These are phyloP conservation scores for Apodemus agrarius DNA, from an alignment of 2,797 vertebrate species.

Conservation along the genomic window DNA sequence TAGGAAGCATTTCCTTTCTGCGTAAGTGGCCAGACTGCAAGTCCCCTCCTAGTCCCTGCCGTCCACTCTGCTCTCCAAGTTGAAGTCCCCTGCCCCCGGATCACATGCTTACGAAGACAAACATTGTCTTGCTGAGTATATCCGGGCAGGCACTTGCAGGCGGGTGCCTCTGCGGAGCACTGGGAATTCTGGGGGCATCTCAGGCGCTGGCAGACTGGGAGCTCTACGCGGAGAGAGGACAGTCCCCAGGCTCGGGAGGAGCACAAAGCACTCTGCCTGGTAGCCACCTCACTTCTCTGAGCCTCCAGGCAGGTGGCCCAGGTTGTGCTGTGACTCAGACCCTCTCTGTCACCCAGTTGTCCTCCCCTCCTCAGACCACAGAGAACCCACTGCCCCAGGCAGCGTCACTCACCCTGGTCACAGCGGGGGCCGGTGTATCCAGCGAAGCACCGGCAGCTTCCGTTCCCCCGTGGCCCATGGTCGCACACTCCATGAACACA, in stretches of 20 bases:
- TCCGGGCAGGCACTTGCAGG: slow-evolving; percentile 92
- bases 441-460: slow-evolving; percentile 93
- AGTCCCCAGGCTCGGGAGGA: background rate
- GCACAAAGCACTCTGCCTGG: background rate
- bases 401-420: slow-evolving; percentile 89
- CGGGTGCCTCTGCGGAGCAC: slow-evolving; percentile 85
- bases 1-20: background rate
- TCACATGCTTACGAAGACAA: slow-evolving; percentile 84
- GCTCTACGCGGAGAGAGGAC: slow-evolving; percentile 86
- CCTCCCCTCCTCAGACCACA: background rate
- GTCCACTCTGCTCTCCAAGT: too few species aligned
- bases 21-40: background rate
- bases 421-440: slow-evolving; percentile 93
- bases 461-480: slow-evolving; percentile 88
- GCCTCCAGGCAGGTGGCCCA: background rate
- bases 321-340: background rate
- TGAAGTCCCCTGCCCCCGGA: rapidly evolving
- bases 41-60: background rate
- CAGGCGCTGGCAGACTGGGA: slow-evolving; percentile 85
- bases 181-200: slow-evolving; percentile 87
- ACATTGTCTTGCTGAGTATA: slow-evolving; percentile 82
- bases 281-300: background rate
- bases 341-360: background rate
- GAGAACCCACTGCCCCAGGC: background rate
- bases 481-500: slow-evolving; percentile 92